phyloP scores from a whole-genome alignment of 2,797 vertebrate genomes.

The Megaceryle alcyon region DNA sequence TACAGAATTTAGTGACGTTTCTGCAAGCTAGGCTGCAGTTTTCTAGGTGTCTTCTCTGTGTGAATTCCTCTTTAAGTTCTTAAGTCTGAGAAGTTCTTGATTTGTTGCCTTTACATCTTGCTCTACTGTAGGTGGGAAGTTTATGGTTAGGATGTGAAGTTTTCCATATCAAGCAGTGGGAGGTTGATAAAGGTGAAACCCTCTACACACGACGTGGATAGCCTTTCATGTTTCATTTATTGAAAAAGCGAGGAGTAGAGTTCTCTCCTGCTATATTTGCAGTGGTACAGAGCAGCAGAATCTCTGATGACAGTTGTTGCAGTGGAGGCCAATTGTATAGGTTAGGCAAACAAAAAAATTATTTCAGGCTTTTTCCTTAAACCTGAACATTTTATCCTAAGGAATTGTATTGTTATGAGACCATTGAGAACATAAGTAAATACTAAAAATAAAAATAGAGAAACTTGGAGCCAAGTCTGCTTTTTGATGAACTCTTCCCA shows the following conservation, averaged over 20 bases:
- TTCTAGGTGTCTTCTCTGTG: not conserved
- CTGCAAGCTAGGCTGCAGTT: not conserved
- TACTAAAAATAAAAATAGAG: not conserved
- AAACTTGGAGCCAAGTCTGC: not conserved
- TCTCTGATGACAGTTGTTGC: not conserved
- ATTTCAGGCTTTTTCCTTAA: not conserved
- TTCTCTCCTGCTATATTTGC: not conserved
- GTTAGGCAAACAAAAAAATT: not conserved
- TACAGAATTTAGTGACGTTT: not conserved
- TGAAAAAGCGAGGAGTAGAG: not conserved
- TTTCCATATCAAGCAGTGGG: slow-evolving; percentile 1
- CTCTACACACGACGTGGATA: not conserved
- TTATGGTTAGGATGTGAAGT: not conserved
- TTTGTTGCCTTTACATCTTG: not conserved
- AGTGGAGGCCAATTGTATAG: not conserved
- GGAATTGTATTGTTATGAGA: not conserved
- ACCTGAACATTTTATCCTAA: not conserved
- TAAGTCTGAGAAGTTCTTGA: not conserved
- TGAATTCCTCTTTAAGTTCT: not conserved
- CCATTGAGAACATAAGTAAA: not conserved
- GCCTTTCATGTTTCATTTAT: not conserved
- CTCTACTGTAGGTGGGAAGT: not conserved
- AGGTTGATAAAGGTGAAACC: not conserved
- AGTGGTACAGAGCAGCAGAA: not conserved
- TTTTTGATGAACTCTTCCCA: not conserved